Conservation (phyloP, 1,140 invertebrate species). For the Drosophila chauvacae region DNA sequence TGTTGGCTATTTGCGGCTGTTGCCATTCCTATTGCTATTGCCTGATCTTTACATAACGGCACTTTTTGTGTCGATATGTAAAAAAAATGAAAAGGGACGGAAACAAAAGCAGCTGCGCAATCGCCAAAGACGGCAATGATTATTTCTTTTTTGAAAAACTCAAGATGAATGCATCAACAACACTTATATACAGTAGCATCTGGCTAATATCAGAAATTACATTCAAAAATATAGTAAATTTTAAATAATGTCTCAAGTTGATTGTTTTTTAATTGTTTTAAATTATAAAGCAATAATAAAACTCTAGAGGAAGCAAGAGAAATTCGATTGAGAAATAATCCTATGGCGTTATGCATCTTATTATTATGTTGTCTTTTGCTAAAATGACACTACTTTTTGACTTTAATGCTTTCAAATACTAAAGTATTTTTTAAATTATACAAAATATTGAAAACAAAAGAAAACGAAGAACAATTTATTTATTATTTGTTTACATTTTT, state of each 20-base stretch:
- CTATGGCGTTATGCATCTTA: background rate
- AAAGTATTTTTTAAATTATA: background rate
- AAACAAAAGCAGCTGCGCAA: slow-evolving; percentile 39
- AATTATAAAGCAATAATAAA: background rate
- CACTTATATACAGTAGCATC: background rate
- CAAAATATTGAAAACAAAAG: background rate
- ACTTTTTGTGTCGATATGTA: slow-evolving; percentile 11
- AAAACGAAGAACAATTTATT: background rate
- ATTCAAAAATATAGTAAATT: too few species aligned
- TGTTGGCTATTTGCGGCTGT: slow-evolving; percentile 1
- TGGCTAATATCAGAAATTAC: background rate
- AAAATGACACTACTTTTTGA: background rate
- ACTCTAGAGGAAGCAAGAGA: too few species aligned
- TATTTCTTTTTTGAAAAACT: slow-evolving; percentile 12
- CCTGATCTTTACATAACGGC: slow-evolving; percentile 43
- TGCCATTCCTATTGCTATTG: slow-evolving; percentile 11
- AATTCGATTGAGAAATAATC: background rate
- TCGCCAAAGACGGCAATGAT: slow-evolving; percentile 31
- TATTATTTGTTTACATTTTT: background rate
- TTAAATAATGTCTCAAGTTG: background rate
- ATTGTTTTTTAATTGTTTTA: background rate
- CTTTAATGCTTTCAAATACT: background rate
- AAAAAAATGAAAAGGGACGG: slow-evolving; percentile 11
- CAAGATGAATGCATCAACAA: slow-evolving; percentile 2
- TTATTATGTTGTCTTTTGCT: background rate